Percentiles rank a stretch among this genome's conserved stretches.
phyloP scores from a whole-genome alignment of 2,113 vertebrate genomes.

The Ivindomyrus marchei region DNA sequence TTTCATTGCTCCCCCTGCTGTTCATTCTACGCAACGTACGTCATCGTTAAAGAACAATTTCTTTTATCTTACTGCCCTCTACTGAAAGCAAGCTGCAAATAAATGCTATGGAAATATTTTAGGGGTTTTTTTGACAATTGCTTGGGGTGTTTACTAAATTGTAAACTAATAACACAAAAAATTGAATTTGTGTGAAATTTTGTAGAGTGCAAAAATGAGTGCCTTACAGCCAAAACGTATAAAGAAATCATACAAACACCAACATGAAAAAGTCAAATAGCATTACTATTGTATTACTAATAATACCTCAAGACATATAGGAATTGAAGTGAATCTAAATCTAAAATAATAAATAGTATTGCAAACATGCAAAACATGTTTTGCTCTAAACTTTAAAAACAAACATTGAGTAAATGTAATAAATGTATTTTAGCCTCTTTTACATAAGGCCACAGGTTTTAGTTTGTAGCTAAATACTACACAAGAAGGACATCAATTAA shows the following conservation, averaged over 20 bases:
- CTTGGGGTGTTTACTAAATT: background rate
- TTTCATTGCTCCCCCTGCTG: conserved; percentile 7
- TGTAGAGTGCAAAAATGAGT: background rate
- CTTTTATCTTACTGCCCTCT: conserved; percentile 16
- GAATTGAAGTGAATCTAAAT: background rate
- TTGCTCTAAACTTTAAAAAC: background rate
- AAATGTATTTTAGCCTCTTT: background rate
- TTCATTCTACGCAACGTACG: background rate
- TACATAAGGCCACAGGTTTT: background rate
- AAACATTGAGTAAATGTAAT: background rate
- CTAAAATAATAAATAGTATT: background rate
- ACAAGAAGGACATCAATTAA: background rate
- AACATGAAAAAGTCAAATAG: background rate
- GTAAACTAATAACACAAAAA: background rate
- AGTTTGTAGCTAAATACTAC: background rate
- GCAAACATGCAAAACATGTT: background rate
- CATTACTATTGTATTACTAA: background rate
- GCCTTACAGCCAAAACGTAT: background rate
- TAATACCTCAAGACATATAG: background rate
- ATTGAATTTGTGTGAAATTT: background rate
- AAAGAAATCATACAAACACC: background rate
- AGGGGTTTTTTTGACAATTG: background rate
- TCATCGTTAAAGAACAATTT: background rate
- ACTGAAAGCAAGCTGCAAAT: background rate
- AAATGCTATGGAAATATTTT: background rate